Evolutionary conservation across 1,140 invertebrate species (phyloP), one percentile per base, ranked within the genome.

Genomic region (Temnothorax nylanderi): DNA sequence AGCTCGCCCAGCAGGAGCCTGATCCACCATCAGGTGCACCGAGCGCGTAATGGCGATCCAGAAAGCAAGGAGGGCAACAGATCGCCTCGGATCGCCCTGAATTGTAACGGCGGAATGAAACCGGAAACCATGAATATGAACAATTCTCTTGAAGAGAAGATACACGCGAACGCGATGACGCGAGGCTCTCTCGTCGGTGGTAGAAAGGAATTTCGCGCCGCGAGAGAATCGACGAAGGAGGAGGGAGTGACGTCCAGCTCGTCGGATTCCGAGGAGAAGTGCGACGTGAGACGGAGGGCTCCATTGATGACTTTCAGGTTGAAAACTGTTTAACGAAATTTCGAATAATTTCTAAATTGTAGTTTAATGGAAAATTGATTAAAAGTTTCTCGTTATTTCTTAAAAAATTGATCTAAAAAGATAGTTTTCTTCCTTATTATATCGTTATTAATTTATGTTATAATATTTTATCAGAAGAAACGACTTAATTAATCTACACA

Each of bases 261-360:
- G 8, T 94, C 93, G 10, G 93, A 94, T 65, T 94, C 93, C 7
- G 93, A 94, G 6, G 93, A 94, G 18, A 89, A 87, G 21, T 93
- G 86, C 16, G 91, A 93, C 34, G 65, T 89, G 3, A 88, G 92
- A 47, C 88, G 91, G 74, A 94, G 91, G 87, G 92, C 93, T 49
- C 94, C 94, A 58, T 91, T 95, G 65, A 91, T 94, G 75, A 94
- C 95, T 1, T 94, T 93, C 41, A 92, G 93, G 93, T 94, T 51
- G 58, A 80, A 37, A 47, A 37, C 54, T 60, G n/a, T 21, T 41
- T 41, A n/a, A 58, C 58, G 8, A 74, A 44, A 21, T 47, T 13
- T 82, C 16, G 0, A 34, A 62, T 37, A 10, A 74, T 71, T 54
- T 60, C 13, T 37, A 44, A 2, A 44, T n/a, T 16, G 3, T 8